Percentiles rank a stretch among this genome's conserved stretches.
Conservation (phyloP, 2,888 invertebrate genomes). For the Morpho helenor region DNA sequence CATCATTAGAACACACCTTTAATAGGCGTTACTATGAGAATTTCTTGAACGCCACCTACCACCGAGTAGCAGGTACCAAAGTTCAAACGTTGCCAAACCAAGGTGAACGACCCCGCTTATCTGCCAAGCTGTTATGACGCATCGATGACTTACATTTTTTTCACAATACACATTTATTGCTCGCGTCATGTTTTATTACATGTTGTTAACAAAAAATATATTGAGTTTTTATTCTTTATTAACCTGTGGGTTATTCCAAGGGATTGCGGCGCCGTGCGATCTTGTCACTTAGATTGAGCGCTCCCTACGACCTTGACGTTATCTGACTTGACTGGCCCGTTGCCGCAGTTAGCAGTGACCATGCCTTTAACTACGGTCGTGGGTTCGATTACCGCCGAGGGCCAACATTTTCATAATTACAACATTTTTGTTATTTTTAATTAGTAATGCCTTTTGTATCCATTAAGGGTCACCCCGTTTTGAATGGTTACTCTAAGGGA, state of each 20-base stretch:
- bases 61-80: conserved; percentile 48
- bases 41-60: conserved; percentile 36
- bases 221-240: neutral
- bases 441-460: neutral
- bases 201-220: conserved; percentile 18
- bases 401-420: neutral
- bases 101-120: conserved; percentile 58
- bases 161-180: conserved; percentile 13
- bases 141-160: conserved; percentile 36
- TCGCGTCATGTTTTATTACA: conserved; percentile 14
- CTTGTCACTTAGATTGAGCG: too few relatives aligned
- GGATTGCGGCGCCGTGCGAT: neutral
- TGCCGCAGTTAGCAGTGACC: too few relatives aligned
- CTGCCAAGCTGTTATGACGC: conserved; percentile 37
- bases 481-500: neutral
- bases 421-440: neutral
- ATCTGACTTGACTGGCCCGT: neutral
- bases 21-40: too few relatives aligned
- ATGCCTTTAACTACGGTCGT: too few relatives aligned
- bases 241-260: neutral
- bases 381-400: too few relatives aligned
- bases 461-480: too few relatives aligned
- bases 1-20: too few relatives aligned
- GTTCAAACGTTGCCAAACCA: conserved; percentile 68
- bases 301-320: too few relatives aligned